phyloP scores from a whole-genome alignment of 2,113 vertebrate species.

The Geococcyx californianus region DNA sequence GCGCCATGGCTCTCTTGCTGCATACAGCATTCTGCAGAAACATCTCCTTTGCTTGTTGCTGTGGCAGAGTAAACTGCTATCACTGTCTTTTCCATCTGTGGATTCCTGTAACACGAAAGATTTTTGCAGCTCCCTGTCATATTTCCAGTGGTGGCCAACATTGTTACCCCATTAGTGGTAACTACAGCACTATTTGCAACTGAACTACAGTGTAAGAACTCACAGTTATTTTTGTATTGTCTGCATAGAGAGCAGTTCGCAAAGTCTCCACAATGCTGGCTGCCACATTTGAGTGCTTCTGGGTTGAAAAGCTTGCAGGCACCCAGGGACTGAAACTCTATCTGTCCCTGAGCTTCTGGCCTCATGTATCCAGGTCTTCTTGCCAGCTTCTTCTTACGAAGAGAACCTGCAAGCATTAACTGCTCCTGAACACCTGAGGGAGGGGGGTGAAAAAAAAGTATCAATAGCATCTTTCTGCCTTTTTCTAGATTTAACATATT shows the following conservation, averaged over 20 bases:
- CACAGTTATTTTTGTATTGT: not conserved
- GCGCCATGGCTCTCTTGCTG: fast-evolving
- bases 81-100: not conserved
- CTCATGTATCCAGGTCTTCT: constrained; percentile 84
- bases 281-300: not conserved
- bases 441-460: not conserved
- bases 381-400: constrained; percentile 73
- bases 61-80: not conserved
- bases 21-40: not conserved
- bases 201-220: not conserved
- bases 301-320: not conserved
- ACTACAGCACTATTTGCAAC: not conserved
- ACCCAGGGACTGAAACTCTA: not conserved
- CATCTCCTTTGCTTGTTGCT: not conserved
- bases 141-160: fast-evolving
- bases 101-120: not conserved
- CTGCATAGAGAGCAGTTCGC: not conserved
- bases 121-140: not conserved
- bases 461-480: not conserved
- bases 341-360: constrained; percentile 28
- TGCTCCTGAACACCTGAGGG: constrained; percentile 56
- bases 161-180: not conserved
- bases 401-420: constrained; percentile 9
- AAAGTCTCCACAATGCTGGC: not conserved
- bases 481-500: not conserved